phyloP scores from a whole-genome alignment of 2,113 vertebrate genomes.

The Harpagus bidentatus region DNA sequence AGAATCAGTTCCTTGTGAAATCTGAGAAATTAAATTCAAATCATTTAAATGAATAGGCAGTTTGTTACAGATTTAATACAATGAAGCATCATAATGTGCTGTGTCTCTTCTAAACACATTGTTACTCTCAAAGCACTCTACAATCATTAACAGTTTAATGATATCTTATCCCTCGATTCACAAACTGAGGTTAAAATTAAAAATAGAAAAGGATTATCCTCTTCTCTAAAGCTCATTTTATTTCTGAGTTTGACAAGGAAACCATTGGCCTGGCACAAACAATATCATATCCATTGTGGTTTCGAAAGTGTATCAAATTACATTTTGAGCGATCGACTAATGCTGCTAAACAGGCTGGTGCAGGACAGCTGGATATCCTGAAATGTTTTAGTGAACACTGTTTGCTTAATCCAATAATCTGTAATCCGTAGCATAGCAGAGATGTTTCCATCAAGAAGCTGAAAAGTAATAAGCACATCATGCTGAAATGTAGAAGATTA shows the following conservation, averaged over 20 bases:
- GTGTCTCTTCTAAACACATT: not conserved
- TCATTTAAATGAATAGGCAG: not conserved
- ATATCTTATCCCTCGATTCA: not conserved
- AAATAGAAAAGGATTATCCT: constrained; percentile 1
- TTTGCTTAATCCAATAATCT: constrained; percentile 3
- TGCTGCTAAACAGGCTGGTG: not conserved
- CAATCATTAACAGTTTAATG: not conserved
- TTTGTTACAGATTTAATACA: not conserved
- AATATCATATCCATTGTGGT: not conserved
- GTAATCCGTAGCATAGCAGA: not conserved
- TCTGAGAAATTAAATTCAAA: not conserved
- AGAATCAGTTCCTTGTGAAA: not conserved
- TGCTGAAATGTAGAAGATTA: not conserved
- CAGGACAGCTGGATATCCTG: not conserved
- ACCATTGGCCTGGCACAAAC: not conserved
- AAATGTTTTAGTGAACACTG: not conserved
- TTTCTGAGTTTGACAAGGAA: not conserved
- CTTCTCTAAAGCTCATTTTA: not conserved
- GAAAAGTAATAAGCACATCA: not conserved
- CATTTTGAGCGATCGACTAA: not conserved
- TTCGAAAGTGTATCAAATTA: not conserved
- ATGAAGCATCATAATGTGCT: not conserved
- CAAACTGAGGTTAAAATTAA: not conserved
- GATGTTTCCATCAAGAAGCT: not conserved
- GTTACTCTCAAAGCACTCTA: not conserved